phyloP scores from a whole-genome alignment of 2,797 vertebrate genomes.

The Falco cherrug region DNA sequence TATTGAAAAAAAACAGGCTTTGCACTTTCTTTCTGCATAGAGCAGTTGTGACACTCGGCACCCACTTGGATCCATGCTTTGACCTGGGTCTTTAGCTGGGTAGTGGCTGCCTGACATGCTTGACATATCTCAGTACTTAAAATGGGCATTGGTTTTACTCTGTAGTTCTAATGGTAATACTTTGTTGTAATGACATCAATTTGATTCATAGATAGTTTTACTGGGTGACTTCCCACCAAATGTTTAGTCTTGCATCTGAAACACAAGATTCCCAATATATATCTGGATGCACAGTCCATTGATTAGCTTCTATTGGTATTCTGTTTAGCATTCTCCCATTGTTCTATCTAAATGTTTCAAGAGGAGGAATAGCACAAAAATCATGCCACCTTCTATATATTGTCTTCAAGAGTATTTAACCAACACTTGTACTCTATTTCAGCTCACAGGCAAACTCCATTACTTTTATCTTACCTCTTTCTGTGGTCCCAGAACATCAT shows the following conservation, averaged over 20 bases:
- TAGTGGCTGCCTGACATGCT: slow-evolving; percentile 54
- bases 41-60: slow-evolving; percentile 56
- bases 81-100: slow-evolving; percentile 56
- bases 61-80: slow-evolving; percentile 55
- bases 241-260: slow-evolving; percentile 62
- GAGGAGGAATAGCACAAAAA: not conserved
- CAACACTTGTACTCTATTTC: not conserved
- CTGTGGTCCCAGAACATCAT: not conserved
- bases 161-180: slow-evolving; percentile 58
- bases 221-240: slow-evolving; percentile 29
- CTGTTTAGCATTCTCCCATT: not conserved
- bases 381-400: not conserved
- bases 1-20: slow-evolving; percentile 46
- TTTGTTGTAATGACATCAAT: slow-evolving; percentile 43
- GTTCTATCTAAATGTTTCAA: not conserved
- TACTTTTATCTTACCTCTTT: not conserved
- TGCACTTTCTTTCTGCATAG: slow-evolving; percentile 44
- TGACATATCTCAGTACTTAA: slow-evolving; percentile 56
- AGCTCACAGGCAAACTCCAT: not conserved
- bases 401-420: not conserved
- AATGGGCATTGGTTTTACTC: slow-evolving; percentile 65
- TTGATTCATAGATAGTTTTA: slow-evolving; percentile 50
- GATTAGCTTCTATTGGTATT: slow-evolving; percentile 21
- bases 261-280: slow-evolving; percentile 30
- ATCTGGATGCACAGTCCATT: slow-evolving; percentile 34